These are phyloP conservation scores for Pseudolaguvia tuberculata DNA, from an alignment of 2,113 vertebrate species.

Conservation along the genomic window DNA sequence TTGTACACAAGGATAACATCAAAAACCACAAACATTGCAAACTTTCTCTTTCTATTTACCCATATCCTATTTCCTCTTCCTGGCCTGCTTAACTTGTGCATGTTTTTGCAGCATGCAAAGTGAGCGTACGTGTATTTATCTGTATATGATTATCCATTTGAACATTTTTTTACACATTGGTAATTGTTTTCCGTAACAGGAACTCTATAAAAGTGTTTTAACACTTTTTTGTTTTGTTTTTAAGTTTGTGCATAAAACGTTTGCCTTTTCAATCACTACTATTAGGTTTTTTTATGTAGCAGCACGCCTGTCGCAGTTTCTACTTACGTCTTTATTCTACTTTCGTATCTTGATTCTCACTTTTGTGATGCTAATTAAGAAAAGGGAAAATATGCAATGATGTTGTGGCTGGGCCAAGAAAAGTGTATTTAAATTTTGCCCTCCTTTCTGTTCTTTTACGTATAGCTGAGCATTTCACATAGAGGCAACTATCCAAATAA, in stretches of 20 bases:
- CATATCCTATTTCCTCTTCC: slow-evolving; percentile 60
- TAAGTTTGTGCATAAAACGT: too few species aligned
- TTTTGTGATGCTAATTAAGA: slow-evolving; percentile 14
- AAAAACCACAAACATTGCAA: slow-evolving; percentile 52
- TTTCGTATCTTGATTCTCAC: slow-evolving; percentile 21
- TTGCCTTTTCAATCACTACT: too few species aligned
- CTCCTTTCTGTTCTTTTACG: slow-evolving; percentile 12
- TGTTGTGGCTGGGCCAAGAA: slow-evolving; percentile 15
- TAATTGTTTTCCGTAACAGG: slow-evolving; percentile 35
- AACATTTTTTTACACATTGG: background rate
- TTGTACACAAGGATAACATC: slow-evolving; percentile 42
- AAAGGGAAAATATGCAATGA: slow-evolving; percentile 21
- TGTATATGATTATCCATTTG: background rate
- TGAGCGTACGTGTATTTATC: slow-evolving; percentile 18
- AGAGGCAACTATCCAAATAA: background rate
- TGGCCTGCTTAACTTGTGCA: slow-evolving; percentile 51
- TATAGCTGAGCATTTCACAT: background rate
- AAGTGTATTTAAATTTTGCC: slow-evolving; percentile 32
- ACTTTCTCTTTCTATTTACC: slow-evolving; percentile 54
- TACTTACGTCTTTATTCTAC: slow-evolving; percentile 1
- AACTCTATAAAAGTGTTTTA: slow-evolving; percentile 13
- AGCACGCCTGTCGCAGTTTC: background rate
- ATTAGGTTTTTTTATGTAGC: background rate
- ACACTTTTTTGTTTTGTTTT: too few species aligned
- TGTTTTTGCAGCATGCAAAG: slow-evolving; percentile 48